These are phyloP conservation scores for Rutilus rutilus DNA, from an alignment of 2,113 vertebrate species.

Conservation along the genomic window DNA sequence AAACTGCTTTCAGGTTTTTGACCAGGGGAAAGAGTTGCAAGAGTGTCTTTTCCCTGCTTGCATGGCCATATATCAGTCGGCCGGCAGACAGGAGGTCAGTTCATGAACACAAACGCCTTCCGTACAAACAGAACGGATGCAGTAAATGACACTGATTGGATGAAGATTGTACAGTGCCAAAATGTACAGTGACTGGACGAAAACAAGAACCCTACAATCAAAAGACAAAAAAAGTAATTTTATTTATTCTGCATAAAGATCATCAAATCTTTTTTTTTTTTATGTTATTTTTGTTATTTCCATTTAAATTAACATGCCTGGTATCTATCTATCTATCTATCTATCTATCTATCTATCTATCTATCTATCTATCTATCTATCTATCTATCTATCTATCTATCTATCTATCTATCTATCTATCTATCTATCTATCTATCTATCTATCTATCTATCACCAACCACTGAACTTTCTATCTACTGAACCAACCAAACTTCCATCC, in stretches of 20 bases:
- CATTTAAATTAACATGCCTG: no score
- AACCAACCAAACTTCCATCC: no score
- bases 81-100: conserved; percentile 68
- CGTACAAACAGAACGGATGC: background rate
- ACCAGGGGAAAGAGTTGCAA: conserved; percentile 67
- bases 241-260: background rate
- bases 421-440: no score
- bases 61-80: conserved; percentile 72
- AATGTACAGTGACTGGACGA: background rate
- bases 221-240: background rate
- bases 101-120: conserved; percentile 48
- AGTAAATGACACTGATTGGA: background rate
- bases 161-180: background rate
- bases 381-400: no score
- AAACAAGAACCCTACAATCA: background rate
- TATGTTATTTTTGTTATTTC: background rate
- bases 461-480: no score
- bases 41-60: conserved; percentile 69
- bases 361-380: no score
- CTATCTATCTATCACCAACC: no score
- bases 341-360: no score
- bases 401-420: no score
- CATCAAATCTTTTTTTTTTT: background rate
- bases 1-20: conserved; percentile 60
- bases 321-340: no score